Evolutionary conservation across 2,888 invertebrate genomes (phyloP).

Genomic region (Hypolimnas misippus): DNA sequence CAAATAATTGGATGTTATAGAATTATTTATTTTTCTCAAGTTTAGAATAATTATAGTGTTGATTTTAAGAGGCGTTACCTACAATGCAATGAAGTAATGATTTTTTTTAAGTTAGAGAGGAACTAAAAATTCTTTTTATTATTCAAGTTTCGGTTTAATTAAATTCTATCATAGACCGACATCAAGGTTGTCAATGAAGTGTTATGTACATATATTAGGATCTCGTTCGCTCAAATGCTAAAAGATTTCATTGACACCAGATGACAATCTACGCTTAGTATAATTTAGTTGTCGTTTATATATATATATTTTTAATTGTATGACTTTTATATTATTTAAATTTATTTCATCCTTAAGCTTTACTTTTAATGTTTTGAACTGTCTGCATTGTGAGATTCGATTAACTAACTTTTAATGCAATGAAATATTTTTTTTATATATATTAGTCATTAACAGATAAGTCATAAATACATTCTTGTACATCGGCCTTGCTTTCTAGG

Average conservation of each 20-base stretch:
- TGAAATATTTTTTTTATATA: too few relatives aligned
- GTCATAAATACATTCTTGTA: constrained; percentile 11
- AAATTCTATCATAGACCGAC: constrained; percentile 21
- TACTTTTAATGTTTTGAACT: not conserved
- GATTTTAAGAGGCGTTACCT: too few relatives aligned
- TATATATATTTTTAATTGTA: not conserved
- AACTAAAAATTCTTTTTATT: constrained; percentile 18
- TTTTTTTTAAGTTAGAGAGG: not conserved
- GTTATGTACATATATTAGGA: constrained; percentile 31
- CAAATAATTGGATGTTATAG: too few relatives aligned
- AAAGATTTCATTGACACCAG: constrained; percentile 42
- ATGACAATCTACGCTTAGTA: constrained; percentile 30
- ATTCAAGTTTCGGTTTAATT: constrained; percentile 22
- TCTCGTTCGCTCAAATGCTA: constrained; percentile 40
- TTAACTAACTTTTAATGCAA: too few relatives aligned
- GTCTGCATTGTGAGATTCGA: too few relatives aligned
- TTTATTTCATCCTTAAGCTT: not conserved
- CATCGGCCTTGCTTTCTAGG: constrained; percentile 24
- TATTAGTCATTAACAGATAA: not conserved
- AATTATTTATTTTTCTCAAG: too few relatives aligned
- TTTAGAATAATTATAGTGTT: too few relatives aligned
- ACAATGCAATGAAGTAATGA: not conserved
- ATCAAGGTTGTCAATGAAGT: constrained; percentile 33
- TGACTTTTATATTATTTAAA: not conserved
- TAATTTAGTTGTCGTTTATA: not conserved